Evolutionary conservation across 2,888 invertebrate species (phyloP).

Genomic region (Cryptus viduatorius): DNA sequence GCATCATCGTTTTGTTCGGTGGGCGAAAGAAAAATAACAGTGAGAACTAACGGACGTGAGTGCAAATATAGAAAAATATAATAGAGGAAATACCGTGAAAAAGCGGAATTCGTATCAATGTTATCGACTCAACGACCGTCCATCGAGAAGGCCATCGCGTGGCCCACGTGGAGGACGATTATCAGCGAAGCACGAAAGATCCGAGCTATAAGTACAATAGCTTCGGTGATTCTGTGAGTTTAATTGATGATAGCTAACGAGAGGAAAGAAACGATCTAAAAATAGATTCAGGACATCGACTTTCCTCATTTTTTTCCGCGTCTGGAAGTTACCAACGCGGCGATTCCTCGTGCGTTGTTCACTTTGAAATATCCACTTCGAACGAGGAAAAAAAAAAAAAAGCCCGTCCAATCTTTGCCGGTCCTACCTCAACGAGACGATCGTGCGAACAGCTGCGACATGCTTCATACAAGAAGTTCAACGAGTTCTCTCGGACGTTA

Average conservation of each 20-base stretch:
- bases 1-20: too few relatives aligned
- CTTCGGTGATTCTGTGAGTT: not conserved
- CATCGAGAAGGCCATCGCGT: not conserved
- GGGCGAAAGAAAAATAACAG: not conserved
- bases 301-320: not conserved
- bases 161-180: not conserved
- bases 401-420: not conserved
- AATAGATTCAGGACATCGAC: not conserved
- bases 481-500: not conserved
- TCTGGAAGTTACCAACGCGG: not conserved
- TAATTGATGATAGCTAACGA: constrained; percentile 7
- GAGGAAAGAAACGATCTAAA: not conserved
- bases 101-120: not conserved
- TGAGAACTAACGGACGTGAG: too few relatives aligned
- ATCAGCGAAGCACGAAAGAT: constrained; percentile 13
- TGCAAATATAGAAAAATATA: not conserved
- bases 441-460: not conserved
- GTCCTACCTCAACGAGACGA: constrained; percentile 4
- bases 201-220: not conserved
- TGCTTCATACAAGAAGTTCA: not conserved
- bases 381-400: not conserved
- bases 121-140: constrained; percentile 4
- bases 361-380: not conserved
- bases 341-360: not conserved
- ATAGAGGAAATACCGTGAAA: not conserved